Base-by-base conservation (phyloP, 2,113 vertebrate genomes). In the Piprites chloris region DNA sequence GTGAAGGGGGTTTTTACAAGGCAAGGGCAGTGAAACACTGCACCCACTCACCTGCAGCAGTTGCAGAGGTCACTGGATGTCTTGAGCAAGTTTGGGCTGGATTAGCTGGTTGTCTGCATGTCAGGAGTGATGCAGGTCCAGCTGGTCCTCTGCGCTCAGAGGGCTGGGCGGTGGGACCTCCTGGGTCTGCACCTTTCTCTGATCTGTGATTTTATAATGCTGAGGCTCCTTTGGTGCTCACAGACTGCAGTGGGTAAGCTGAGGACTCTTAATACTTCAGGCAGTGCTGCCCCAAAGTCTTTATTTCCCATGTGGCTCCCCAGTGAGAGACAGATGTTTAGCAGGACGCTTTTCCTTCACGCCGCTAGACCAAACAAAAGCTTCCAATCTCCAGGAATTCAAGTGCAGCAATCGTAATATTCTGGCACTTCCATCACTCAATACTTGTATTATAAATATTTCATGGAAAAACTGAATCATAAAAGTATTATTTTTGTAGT, bases 401-500 rank as follows among this genome's bases (percentile, higher is more conserved):
- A 69, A 93, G 95, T 94, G 56, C 55, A 92, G 92, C 69, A 13
- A 84, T 88, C 62, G 79, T 96, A 78, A 94, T 93, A 93, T 94
- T 92, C 90, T 96, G 88, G 96, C 90, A 76, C 88, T 94, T 96
- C 94, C 83, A 89, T 92, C 90, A 75, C 83, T 93, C 86, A 72
- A 32, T 96, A 66, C 90, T 90, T 85, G 78, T 68, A 89, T 95
- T 92, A 93, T 94, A 96, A 95, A 96, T 96, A 93, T 96, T 96
- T 95, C 72, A 93, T 89, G 96, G 96, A 95, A 97, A 97, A 94
- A 92, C 62, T 65, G 80, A 88, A 75, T 96, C 88, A 89, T 90
- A 84, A 92, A 96, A 93, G 76, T 95, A 87, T 96, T 96, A 94
- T 97, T 96, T 97, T 90, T 94, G 92, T 82, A 85, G 95, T 35